Evolutionary conservation across 2,888 invertebrate species (phyloP).

Genomic region (Calameuta pallipes): DNA sequence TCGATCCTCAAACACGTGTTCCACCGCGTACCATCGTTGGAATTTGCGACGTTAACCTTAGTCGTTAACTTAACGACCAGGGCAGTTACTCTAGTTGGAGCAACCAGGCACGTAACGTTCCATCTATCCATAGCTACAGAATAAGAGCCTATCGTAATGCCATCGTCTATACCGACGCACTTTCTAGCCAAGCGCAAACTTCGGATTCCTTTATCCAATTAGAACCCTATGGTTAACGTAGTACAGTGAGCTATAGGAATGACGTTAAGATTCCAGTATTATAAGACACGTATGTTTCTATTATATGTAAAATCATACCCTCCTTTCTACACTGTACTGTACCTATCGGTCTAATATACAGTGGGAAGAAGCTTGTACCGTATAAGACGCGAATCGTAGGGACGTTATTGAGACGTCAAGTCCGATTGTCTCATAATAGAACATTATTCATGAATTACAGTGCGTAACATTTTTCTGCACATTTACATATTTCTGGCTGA

Average conservation of each 20-base stretch:
- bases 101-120: neutral
- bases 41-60: neutral
- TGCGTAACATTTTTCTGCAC: neutral
- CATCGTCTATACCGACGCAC: neutral
- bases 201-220: neutral
- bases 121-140: neutral
- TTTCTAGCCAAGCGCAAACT: neutral
- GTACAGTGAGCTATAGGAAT: neutral
- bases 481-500: neutral
- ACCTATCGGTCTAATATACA: neutral
- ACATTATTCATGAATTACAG: neutral
- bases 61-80: constrained; percentile 7
- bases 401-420: neutral
- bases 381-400: neutral
- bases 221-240: neutral
- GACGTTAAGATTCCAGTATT: neutral
- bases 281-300: neutral
- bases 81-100: neutral
- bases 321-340: neutral
- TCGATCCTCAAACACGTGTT: neutral
- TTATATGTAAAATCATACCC: neutral
- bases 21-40: neutral
- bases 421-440: neutral
- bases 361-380: neutral
- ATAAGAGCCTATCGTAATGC: neutral